Conservation (phyloP, 2,888 invertebrate genomes). For the Bimastos eiseni region DNA sequence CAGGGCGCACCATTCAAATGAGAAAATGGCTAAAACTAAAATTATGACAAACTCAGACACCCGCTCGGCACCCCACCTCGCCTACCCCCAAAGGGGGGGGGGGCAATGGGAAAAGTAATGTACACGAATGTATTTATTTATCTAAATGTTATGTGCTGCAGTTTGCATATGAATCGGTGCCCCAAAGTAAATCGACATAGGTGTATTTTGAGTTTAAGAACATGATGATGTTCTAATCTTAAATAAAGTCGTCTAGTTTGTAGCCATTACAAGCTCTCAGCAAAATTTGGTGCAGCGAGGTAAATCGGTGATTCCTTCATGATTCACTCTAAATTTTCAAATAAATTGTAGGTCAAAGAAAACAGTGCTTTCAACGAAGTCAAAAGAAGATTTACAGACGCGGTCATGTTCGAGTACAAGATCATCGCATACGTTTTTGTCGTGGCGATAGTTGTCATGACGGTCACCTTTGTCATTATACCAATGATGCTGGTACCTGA, state of each 20-base stretch:
- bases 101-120: too few relatives aligned
- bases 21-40: too few relatives aligned
- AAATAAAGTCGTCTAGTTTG: background rate
- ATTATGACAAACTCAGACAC: too few relatives aligned
- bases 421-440: conserved; percentile 41
- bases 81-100: too few relatives aligned
- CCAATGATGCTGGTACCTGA: conserved; percentile 37
- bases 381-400: conserved; percentile 14
- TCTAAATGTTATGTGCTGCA: too few relatives aligned
- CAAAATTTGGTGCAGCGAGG: background rate
- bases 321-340: background rate
- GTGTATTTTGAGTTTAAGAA: background rate
- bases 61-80: too few relatives aligned
- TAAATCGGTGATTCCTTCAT: background rate
- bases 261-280: conserved; percentile 1
- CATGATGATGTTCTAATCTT: background rate
- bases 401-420: conserved; percentile 30
- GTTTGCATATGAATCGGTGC: too few relatives aligned
- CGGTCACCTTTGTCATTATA: conserved; percentile 39
- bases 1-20: too few relatives aligned
- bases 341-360: background rate
- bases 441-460: conserved; percentile 41
- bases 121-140: too few relatives aligned
- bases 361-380: background rate
- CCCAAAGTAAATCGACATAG: background rate